Base-by-base conservation (phyloP, 2,888 invertebrate genomes). In the Sphaerophoria taeniata region DNA sequence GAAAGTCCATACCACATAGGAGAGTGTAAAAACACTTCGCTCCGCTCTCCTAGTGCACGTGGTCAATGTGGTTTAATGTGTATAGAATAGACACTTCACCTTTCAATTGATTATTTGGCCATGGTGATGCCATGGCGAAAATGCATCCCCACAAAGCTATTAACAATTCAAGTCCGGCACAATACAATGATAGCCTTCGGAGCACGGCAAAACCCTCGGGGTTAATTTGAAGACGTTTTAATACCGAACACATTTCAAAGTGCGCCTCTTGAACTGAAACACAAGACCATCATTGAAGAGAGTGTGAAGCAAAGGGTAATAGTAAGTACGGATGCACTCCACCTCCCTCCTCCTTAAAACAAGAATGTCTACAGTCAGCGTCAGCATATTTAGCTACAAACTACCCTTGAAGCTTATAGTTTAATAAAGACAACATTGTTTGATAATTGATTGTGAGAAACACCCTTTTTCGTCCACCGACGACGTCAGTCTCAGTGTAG, bases 361-460 rank as follows among this genome's bases (percentile, higher is more conserved):
- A 24, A 24, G 1, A 24, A 24, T 24, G 24, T 1, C 24, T 24
- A 24, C 24, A 24, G 24, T 24, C 24, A 24, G 24, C 24, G 24
- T 24, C 24, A 24, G 1, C 2, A 2, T 24, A 24, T 24, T 24
- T 24, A 24, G 24, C 1, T 24, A 24, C 24, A 24, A 24, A 2
- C 24, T 24, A 2, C 24, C 2, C 24, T 2, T 24, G 2, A 1
- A 24, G 24, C 24, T 24, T 24, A 67, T 60, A 65, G 65, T 58
- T 33, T 77, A 77, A 77, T 73, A 69, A 77, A 73, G 67, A 58
- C 77, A 63, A 82, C 61, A 24, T 60, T 69, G 82, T 61, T 73
- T 77, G 58, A 77, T 82, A 77, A 77, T 82, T 82, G 77, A 67
- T 77, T 34, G 65, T 67, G 58, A 43, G 71, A 76, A 76, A 72